phyloP scores from a whole-genome alignment of 2,888 invertebrate genomes.

The Acronicta psi region DNA sequence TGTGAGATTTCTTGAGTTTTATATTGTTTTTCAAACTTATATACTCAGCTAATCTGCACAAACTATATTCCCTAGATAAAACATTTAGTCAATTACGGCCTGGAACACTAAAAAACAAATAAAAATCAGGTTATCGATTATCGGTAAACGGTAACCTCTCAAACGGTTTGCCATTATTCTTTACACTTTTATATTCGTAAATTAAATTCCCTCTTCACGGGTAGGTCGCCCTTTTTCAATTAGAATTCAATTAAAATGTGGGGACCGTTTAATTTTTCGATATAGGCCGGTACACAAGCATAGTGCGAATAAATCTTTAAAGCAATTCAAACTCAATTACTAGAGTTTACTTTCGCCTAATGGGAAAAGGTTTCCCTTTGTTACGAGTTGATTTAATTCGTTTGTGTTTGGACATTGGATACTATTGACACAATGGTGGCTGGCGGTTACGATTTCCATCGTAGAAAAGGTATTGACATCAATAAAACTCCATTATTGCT shows the following conservation, averaged over 20 bases:
- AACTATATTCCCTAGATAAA: neutral
- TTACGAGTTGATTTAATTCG: conserved; percentile 77
- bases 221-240: conserved; percentile 59
- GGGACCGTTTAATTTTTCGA: conserved; percentile 70
- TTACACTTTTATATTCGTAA: conserved; percentile 49
- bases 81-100: neutral
- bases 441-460: conserved; percentile 48
- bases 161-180: conserved; percentile 40
- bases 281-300: conserved; percentile 69
- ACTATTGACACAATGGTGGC: conserved; percentile 68
- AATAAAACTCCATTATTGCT: conserved; percentile 40
- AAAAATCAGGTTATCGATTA: conserved; percentile 32
- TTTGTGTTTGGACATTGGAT: conserved; percentile 74
- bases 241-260: conserved; percentile 74
- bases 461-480: conserved; percentile 43
- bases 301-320: conserved; percentile 83
- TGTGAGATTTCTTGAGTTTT: no score
- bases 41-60: no score
- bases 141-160: conserved; percentile 28
- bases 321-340: conserved; percentile 87
- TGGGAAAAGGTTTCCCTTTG: conserved; percentile 81
- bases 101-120: conserved; percentile 12
- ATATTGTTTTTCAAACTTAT: no score
- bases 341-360: conserved; percentile 82
- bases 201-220: conserved; percentile 49